Percentiles rank a stretch among this genome's conserved stretches.
Evolutionary conservation across 2,888 invertebrate genomes (phyloP).

Genomic region (Lysandra coridon): DNA sequence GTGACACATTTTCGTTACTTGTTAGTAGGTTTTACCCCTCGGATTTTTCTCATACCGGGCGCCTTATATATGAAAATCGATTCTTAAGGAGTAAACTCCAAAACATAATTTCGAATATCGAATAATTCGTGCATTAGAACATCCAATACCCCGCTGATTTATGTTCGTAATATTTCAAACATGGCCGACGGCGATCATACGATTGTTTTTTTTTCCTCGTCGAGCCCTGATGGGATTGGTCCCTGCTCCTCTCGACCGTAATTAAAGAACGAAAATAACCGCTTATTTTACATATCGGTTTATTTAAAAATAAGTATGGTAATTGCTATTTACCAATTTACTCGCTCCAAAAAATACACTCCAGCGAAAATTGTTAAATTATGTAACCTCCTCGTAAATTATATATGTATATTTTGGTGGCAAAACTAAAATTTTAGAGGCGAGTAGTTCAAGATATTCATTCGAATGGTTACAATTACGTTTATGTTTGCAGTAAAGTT

Average conservation of each 20-base stretch:
- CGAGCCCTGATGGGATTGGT: slow-evolving; percentile 65
- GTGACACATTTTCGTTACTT: no score
- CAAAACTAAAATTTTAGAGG: neutral
- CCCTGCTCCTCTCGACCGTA: slow-evolving; percentile 43
- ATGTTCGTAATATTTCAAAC: slow-evolving; percentile 74
- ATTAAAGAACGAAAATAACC: slow-evolving; percentile 27
- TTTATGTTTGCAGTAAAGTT: slow-evolving; percentile 50
- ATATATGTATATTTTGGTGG: neutral
- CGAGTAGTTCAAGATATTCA: slow-evolving; percentile 57
- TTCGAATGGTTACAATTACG: slow-evolving; percentile 52
- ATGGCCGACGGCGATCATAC: slow-evolving; percentile 68
- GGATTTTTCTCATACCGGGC: no score
- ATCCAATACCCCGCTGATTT: slow-evolving; percentile 73
- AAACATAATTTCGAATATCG: slow-evolving; percentile 45
- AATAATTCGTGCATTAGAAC: slow-evolving; percentile 68
- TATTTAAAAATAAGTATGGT: slow-evolving; percentile 23
- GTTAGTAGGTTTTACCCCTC: no score
- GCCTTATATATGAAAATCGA: no score
- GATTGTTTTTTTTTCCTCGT: slow-evolving; percentile 55
- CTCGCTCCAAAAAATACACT: neutral
- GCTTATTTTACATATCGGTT: slow-evolving; percentile 28
- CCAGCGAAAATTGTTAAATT: neutral
- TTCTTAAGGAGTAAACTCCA: neutral
- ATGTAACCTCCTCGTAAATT: neutral
- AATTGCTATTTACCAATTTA: slow-evolving; percentile 15